Percentiles rank a stretch among this genome's conserved stretches.
Evolutionary conservation across 1,140 invertebrate species (phyloP).

Genomic region (Drosophila pectinifera): DNA sequence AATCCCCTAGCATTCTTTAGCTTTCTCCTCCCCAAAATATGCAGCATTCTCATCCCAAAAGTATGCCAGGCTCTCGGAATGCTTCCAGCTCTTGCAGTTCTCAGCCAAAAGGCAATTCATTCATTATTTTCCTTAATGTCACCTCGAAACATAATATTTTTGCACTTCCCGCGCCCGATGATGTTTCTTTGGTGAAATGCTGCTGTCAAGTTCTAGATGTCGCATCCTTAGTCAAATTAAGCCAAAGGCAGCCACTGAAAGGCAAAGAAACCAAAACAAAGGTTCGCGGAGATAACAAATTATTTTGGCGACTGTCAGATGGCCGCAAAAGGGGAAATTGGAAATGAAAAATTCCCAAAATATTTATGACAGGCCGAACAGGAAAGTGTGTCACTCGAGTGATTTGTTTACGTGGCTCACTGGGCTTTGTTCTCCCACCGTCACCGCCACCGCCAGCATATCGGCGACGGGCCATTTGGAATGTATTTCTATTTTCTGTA

Average conservation of each 20-base stretch:
- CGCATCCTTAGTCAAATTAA: slow-evolving; percentile 76
- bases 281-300: slow-evolving; percentile 55
- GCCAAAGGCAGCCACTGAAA: slow-evolving; percentile 26
- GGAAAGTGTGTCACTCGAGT: slow-evolving; percentile 76
- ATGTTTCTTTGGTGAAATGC: slow-evolving; percentile 49
- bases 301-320: slow-evolving; percentile 60
- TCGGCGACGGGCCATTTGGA: slow-evolving; percentile 14
- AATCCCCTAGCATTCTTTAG: not conserved
- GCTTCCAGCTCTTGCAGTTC: not conserved
- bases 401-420: slow-evolving; percentile 80
- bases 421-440: slow-evolving; percentile 42
- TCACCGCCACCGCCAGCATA: no score
- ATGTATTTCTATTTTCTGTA: slow-evolving; percentile 38
- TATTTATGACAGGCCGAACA: slow-evolving; percentile 76
- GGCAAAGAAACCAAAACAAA: slow-evolving; percentile 37
- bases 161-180: not conserved
- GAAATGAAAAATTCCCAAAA: slow-evolving; percentile 61
- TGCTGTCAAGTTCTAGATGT: slow-evolving; percentile 71
- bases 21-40: slow-evolving; percentile 17
- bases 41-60: slow-evolving; percentile 41
- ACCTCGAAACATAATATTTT: slow-evolving; percentile 8
- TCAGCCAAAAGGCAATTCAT: slow-evolving; percentile 1
- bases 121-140: slow-evolving; percentile 11
- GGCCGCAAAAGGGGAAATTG: slow-evolving; percentile 42
- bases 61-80: slow-evolving; percentile 35